Base-by-base conservation (phyloP, 2,888 invertebrate species). In the Geotrupes spiniger region DNA sequence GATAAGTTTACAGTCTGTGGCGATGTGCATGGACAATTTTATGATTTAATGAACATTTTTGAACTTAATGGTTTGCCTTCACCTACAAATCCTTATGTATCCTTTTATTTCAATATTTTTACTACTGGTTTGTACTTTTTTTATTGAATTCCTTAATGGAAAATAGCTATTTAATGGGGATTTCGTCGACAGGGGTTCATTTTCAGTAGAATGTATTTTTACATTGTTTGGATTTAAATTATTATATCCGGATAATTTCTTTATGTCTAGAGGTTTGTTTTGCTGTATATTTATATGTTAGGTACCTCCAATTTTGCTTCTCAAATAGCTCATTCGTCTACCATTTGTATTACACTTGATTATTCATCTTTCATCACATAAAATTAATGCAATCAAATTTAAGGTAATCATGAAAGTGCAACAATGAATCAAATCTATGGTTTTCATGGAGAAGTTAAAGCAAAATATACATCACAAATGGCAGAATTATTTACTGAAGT, bases 391-490 rank as follows among this genome's bases (percentile, higher is more conserved):
- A n/a, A n/a, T 51, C 21, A 6, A 21, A 21, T 65, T 66, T 1
- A 71, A 93, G 94, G 97, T n/a, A 99, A 99, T 75, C 98, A 99
- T 70, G 98, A 99, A 71, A 95, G 95, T 61, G 82, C 88, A 36
- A 94, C 91, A 51, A 99, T 99, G 98, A 99, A 99, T 76, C 92
- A 95, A 74, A 96, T 99, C 92, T 99, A 99, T 73, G 99, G 99
- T 1, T 99, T 99, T 78, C 92, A 95, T 55, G 99, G 98, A 1
- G 99, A 99, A 76, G 98, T 99, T 0, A 92, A 92, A 63, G 85
- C 92, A 4, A 99, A 99, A 75, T 99, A 96, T 74, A 88, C 90
- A 1, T 78, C 84, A 12, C 89, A 94, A 71, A 98, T 99, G 97
- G 91, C 93, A 0, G 92, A 96, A 56, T 80, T 98, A 38, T 99